These are phyloP conservation scores for Argyra leucocephala DNA, from an alignment of 2,888 invertebrate species.

Conservation along the genomic window DNA sequence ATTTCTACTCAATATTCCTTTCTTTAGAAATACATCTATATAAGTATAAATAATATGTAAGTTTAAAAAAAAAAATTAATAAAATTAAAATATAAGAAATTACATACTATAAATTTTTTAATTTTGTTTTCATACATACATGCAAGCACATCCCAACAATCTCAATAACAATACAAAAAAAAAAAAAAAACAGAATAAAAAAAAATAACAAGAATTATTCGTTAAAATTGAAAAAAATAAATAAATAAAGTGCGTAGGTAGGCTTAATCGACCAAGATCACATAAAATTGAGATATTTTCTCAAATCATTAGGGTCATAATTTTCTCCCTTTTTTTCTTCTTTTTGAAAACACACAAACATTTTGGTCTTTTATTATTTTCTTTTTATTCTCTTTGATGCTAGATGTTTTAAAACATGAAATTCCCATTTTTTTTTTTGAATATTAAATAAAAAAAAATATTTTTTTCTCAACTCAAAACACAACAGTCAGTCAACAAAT, in stretches of 20 bases:
- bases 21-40: background rate
- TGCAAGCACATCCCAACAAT: background rate
- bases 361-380: too few species aligned
- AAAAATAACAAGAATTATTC: background rate
- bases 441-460: too few species aligned
- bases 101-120: background rate
- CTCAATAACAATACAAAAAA: background rate
- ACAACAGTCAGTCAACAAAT: too few species aligned
- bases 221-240: background rate
- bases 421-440: too few species aligned
- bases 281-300: conserved; percentile 1
- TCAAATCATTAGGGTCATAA: conserved; percentile 2
- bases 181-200: background rate
- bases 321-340: conserved; percentile 6
- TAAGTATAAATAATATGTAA: background rate
- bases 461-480: too few species aligned
- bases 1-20: background rate
- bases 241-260: background rate
- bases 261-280: conserved; percentile 3
- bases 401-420: too few species aligned
- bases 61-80: background rate
- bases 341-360: too few species aligned
- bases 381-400: too few species aligned
- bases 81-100: background rate
- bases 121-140: background rate